Percentiles rank a stretch among this genome's conserved stretches.
Evolutionary conservation across 2,888 invertebrate species (phyloP).

Genomic region (Anodontia alba): DNA sequence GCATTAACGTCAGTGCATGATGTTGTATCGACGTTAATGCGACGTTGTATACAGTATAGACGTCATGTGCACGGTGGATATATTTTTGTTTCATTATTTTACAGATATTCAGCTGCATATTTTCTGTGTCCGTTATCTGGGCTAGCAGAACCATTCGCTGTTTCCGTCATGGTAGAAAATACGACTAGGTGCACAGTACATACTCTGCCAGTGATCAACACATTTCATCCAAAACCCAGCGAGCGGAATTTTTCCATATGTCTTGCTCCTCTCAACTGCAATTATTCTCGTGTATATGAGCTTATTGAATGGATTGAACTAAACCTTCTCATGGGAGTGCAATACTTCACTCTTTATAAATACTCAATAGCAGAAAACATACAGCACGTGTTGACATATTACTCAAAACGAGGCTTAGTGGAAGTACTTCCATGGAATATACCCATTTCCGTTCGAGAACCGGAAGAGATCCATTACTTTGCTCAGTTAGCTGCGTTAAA

Average conservation of each 20-base stretch:
- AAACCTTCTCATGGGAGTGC: conserved; percentile 80
- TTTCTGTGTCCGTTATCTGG: background rate
- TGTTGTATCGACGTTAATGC: too few species aligned
- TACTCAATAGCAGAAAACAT: conserved; percentile 73
- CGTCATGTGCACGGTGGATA: too few species aligned
- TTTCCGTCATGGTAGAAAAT: background rate
- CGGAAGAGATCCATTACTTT: conserved; percentile 81
- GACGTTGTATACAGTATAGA: too few species aligned
- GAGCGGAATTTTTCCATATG: conserved; percentile 71
- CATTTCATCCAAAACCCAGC: background rate
- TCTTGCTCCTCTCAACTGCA: conserved; percentile 72
- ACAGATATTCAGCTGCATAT: conserved; percentile 6
- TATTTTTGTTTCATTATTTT: too few species aligned
- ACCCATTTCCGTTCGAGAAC: conserved; percentile 70
- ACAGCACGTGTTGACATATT: conserved; percentile 70
- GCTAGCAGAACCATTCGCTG: background rate
- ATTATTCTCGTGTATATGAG: conserved; percentile 72
- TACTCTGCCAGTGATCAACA: background rate
- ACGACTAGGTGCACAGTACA: background rate
- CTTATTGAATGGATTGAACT: conserved; percentile 83
- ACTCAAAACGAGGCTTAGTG: conserved; percentile 65
- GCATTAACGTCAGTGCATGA: too few species aligned
- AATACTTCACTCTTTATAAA: conserved; percentile 79
- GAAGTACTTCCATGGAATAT: conserved; percentile 79
- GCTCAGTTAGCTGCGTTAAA: conserved; percentile 82